These are phyloP conservation scores for Xerus inauris DNA, from an alignment of 2,113 vertebrate genomes.

Conservation along the genomic window DNA sequence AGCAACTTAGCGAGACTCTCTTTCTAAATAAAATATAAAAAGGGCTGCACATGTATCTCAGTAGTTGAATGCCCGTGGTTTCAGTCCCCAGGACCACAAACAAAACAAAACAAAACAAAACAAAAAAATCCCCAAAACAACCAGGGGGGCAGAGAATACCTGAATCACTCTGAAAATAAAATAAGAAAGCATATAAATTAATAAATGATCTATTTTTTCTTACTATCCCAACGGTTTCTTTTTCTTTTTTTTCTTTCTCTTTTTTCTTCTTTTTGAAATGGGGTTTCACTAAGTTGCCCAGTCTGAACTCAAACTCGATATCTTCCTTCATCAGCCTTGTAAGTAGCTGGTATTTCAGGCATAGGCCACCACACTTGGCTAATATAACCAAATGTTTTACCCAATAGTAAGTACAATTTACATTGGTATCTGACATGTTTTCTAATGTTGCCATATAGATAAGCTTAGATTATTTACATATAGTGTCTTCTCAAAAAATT, in stretches of 20 bases:
- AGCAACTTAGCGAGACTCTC: too few relatives aligned
- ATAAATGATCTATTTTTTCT: background rate
- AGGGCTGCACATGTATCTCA: too few relatives aligned
- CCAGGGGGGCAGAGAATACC: too few relatives aligned
- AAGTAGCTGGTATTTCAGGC: background rate
- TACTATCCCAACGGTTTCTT: background rate
- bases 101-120: too few relatives aligned
- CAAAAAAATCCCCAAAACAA: too few relatives aligned
- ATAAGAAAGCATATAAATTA: background rate
- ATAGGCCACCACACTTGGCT: background rate
- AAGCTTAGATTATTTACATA: background rate
- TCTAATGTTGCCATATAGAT: background rate
- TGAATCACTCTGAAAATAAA: background rate
- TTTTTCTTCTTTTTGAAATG: background rate
- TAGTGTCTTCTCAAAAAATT: background rate
- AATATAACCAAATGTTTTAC: background rate
- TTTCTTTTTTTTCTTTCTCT: background rate
- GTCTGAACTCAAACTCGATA: background rate
- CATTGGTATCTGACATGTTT: background rate
- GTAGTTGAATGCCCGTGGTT: too few relatives aligned
- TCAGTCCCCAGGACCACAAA: too few relatives aligned
- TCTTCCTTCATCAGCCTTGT: background rate
- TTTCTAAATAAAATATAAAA: too few relatives aligned
- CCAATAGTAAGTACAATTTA: background rate
- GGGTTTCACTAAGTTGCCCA: background rate